Evolutionary conservation across 2,888 invertebrate species (phyloP).

Genomic region (Cynaeus angustus): DNA sequence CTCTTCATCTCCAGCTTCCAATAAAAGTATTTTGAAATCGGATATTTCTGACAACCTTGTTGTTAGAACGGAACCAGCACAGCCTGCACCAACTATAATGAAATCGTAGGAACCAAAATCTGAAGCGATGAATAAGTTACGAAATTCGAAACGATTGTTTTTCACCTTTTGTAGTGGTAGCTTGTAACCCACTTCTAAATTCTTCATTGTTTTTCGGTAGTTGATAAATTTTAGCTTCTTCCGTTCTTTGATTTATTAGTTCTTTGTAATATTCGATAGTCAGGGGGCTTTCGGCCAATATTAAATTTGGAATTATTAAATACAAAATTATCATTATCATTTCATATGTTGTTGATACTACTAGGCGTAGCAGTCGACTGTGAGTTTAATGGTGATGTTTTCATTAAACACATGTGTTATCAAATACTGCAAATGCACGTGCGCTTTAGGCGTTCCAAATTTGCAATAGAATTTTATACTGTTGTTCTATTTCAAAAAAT

Average conservation of each 20-base stretch:
- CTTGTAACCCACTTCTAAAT: neutral
- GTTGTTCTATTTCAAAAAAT: no score
- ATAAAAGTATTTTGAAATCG: conserved; percentile 52
- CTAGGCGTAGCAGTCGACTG: no score
- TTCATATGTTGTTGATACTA: no score
- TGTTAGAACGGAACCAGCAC: conserved; percentile 54
- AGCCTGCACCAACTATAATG: conserved; percentile 55
- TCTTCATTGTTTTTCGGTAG: neutral
- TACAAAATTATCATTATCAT: neutral
- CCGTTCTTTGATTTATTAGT: neutral
- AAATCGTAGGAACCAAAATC: conserved; percentile 55
- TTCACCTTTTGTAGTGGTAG: neutral
- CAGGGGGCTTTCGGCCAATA: neutral
- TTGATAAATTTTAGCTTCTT: neutral
- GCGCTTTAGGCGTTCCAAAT: no score
- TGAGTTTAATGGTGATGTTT: no score
- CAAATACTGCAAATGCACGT: no score
- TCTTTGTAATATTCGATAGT: neutral
- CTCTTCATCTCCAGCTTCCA: conserved; percentile 56
- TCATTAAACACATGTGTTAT: no score
- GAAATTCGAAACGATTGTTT: neutral
- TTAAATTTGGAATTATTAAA: neutral
- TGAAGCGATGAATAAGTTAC: neutral
- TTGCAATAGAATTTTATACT: no score
- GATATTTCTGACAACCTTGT: conserved; percentile 54